phyloP scores from a whole-genome alignment of 2,797 vertebrate species.

The Jordanella pulchra region DNA sequence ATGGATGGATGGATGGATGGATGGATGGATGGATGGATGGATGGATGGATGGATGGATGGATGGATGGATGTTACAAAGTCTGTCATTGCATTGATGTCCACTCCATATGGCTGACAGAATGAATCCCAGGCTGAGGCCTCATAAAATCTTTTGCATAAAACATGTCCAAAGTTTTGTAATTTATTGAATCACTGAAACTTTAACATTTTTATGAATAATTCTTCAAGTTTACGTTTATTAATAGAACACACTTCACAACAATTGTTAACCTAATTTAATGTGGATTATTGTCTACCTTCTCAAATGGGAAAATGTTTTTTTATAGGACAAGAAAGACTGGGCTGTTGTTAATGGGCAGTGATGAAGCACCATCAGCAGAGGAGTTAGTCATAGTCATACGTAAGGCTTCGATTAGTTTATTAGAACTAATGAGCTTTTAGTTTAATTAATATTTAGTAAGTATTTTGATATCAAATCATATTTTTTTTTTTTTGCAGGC shows the following conservation, averaged over 20 bases:
- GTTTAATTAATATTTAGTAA: not conserved
- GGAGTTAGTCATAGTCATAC: slow-evolving; percentile 64
- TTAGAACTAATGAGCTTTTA: not conserved
- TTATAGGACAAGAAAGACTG: slow-evolving; percentile 71
- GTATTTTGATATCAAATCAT: not conserved
- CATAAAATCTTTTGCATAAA: too few species aligned
- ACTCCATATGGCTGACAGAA: too few species aligned
- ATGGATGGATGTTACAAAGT: too few species aligned
- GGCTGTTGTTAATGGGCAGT: slow-evolving; percentile 63
- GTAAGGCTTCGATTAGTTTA: slow-evolving; percentile 38
- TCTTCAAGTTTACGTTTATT: not conserved
- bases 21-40: too few species aligned
- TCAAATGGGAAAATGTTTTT: not conserved
- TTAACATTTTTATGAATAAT: too few species aligned
- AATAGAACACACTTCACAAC: too few species aligned
- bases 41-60: too few species aligned
- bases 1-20: too few species aligned
- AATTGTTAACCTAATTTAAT: not conserved
- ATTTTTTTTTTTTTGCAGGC: slow-evolving; percentile 56
- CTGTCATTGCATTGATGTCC: too few species aligned
- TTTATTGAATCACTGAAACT: not conserved
- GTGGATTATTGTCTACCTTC: not conserved
- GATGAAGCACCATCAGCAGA: slow-evolving; percentile 29
- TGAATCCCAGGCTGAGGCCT: too few species aligned
- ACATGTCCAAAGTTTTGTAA: too few species aligned